Conservation (phyloP, 2,113 vertebrate species). For the Crypturellus undulatus region DNA sequence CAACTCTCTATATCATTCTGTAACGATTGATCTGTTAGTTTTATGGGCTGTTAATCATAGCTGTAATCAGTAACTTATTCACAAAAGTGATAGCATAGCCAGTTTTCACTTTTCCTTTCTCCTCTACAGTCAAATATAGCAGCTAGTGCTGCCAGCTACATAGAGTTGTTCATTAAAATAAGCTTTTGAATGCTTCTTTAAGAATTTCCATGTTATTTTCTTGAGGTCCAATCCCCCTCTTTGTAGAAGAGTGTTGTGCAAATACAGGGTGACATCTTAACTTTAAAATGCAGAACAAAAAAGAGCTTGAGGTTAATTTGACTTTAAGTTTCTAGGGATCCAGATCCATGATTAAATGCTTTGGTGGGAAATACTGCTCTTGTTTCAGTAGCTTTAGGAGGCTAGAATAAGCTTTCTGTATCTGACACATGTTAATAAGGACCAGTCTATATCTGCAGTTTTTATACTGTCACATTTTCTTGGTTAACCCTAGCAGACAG, state of each 20-base stretch:
- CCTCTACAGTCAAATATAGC: neutral
- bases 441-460: neutral
- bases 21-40: neutral
- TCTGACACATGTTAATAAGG: neutral
- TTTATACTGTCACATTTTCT: neutral
- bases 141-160: neutral
- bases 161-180: neutral
- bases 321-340: neutral
- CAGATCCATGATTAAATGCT: neutral
- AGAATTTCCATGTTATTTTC: neutral
- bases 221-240: neutral
- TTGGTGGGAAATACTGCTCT: neutral
- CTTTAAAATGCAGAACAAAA: neutral
- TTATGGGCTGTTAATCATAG: constrained; percentile 35
- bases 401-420: neutral
- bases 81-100: neutral
- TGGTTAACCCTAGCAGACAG: neutral
- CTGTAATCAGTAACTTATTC: constrained; percentile 6
- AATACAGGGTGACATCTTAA: neutral
- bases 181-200: neutral
- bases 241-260: neutral
- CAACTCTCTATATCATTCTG: fast-evolving
- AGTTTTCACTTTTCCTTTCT: neutral
- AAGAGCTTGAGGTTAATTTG: neutral
- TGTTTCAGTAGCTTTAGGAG: neutral